Percentiles rank a stretch among this genome's conserved stretches.
Evolutionary conservation across 2,888 invertebrate species (phyloP).

Genomic region (Chaetogeoica ovagalla): DNA sequence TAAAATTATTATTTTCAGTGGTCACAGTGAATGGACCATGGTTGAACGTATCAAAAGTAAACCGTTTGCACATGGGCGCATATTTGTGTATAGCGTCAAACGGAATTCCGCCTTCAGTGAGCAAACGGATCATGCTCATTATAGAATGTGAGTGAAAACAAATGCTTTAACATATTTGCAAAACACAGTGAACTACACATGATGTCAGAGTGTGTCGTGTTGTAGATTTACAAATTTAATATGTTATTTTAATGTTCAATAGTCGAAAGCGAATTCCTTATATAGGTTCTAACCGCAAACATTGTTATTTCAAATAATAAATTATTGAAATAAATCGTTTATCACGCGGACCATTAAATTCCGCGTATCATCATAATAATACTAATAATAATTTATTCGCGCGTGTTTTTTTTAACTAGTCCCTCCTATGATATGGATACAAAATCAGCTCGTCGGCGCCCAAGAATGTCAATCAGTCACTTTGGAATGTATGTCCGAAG

Average conservation of each 20-base stretch:
- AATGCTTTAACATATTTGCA: not conserved
- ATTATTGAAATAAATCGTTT: too few species aligned
- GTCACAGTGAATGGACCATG: constrained; percentile 63
- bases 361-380: not conserved
- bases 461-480: constrained; percentile 63
- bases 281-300: too few species aligned
- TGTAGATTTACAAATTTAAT: too few species aligned
- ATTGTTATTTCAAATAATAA: too few species aligned
- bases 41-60: constrained; percentile 71
- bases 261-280: too few species aligned
- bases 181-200: too few species aligned
- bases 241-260: too few species aligned
- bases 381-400: not conserved
- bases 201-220: too few species aligned
- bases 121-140: constrained; percentile 83
- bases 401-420: constrained; percentile 59
- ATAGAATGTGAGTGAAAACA: constrained; percentile 71
- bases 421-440: constrained; percentile 65
- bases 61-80: constrained; percentile 77
- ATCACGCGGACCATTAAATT: not conserved
- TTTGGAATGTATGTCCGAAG: constrained; percentile 65
- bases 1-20: constrained; percentile 58
- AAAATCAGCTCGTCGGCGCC: constrained; percentile 65
- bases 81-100: constrained; percentile 82
- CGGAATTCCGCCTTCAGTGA: constrained; percentile 83